phyloP scores from a whole-genome alignment of 1,140 invertebrate genomes.

The Cryptotermes secundus region DNA sequence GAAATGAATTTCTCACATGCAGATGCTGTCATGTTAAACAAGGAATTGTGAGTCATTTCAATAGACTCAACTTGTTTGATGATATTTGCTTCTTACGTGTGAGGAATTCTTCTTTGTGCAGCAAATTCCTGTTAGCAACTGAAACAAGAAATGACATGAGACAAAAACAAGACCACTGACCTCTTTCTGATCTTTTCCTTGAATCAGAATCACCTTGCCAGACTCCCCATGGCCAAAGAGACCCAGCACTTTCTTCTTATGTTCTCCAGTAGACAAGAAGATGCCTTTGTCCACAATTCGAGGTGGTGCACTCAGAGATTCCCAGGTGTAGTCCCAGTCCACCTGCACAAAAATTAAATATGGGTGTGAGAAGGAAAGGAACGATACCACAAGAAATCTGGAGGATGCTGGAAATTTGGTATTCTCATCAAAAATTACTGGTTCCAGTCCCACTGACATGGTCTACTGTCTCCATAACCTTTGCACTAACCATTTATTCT shows the following conservation, averaged over 20 bases:
- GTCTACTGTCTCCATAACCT: too few relatives aligned
- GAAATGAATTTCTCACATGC: too few relatives aligned
- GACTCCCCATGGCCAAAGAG: constrained; percentile 53
- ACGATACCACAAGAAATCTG: background rate
- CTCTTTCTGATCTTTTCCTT: constrained; percentile 41
- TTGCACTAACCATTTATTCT: too few relatives aligned
- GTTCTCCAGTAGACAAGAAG: constrained; percentile 50
- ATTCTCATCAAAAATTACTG: too few relatives aligned
- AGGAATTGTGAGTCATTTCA: too few relatives aligned
- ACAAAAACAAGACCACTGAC: background rate
- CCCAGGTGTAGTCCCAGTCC: constrained; percentile 64
- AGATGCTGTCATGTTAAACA: too few relatives aligned
- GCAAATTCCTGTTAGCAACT: too few relatives aligned
- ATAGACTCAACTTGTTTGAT: too few relatives aligned
- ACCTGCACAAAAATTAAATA: constrained; percentile 46
- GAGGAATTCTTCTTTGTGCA: too few relatives aligned
- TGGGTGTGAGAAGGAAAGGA: constrained; percentile 25
- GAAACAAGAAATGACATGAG: background rate
- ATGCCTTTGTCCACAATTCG: constrained; percentile 57
- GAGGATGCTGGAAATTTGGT: too few relatives aligned
- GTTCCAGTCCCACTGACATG: too few relatives aligned
- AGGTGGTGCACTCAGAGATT: constrained; percentile 55
- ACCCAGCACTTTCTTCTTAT: constrained; percentile 52
- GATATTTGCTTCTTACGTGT: too few relatives aligned
- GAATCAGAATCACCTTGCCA: constrained; percentile 54